phyloP scores from a whole-genome alignment of 2,797 vertebrate species.

The Calcarius lapponicus region DNA sequence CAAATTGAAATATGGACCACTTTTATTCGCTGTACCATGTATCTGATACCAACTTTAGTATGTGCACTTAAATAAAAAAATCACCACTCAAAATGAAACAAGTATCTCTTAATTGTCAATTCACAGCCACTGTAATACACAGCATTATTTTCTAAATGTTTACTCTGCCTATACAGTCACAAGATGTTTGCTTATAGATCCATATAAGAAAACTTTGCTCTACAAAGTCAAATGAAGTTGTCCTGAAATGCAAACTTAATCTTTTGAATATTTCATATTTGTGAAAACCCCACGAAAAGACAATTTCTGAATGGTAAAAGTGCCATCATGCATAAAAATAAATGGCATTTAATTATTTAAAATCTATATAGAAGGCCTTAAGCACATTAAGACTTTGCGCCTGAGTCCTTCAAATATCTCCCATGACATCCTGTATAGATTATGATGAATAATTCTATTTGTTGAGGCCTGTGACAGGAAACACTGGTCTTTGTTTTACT shows the following conservation, averaged over 20 bases:
- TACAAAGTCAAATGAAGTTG: conserved; percentile 24
- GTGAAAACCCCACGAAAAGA: neutral
- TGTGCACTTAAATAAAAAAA: neutral
- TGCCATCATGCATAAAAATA: conserved; percentile 13
- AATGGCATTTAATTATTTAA: conserved; percentile 45
- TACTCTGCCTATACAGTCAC: neutral
- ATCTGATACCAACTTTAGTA: neutral
- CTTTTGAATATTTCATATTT: conserved; percentile 51
- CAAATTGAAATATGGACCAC: neutral
- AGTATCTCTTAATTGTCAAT: neutral
- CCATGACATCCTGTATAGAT: neutral
- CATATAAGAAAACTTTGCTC: neutral
- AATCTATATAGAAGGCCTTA: neutral
- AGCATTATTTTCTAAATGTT: conserved; percentile 26
- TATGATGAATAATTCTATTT: neutral
- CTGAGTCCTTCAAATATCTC: neutral
- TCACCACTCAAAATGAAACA: neutral
- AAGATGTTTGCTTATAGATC: conserved; percentile 34
- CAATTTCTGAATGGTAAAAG: conserved; percentile 14
- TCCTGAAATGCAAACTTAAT: conserved; percentile 7
- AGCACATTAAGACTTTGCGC: neutral
- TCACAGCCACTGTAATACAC: neutral
- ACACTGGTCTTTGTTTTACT: neutral
- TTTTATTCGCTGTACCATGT: neutral
- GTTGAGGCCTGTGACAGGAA: neutral